phyloP scores from a whole-genome alignment of 2,888 invertebrate species.

The Eupeodes luniger region DNA sequence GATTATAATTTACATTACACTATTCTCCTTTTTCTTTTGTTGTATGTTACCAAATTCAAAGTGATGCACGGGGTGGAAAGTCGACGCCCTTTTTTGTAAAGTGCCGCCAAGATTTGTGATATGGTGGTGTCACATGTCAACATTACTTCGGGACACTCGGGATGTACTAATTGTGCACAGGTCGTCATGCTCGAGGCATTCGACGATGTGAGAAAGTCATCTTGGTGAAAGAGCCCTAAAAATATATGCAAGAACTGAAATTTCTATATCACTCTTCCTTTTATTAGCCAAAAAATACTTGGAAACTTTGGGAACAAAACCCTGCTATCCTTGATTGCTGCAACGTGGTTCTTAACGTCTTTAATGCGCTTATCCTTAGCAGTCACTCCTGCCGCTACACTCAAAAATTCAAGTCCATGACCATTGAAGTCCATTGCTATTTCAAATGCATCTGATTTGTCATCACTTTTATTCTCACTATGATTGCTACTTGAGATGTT shows the following conservation, averaged over 20 bases:
- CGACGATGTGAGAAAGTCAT: slow-evolving; percentile 80
- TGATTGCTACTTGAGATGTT: slow-evolving; percentile 78
- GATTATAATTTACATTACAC: not conserved
- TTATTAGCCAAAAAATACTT: slow-evolving; percentile 76
- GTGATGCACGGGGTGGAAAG: slow-evolving; percentile 85
- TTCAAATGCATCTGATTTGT: slow-evolving; percentile 78
- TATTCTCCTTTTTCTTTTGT: not conserved
- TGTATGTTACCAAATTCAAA: slow-evolving; percentile 79
- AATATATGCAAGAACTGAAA: not conserved
- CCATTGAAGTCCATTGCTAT: slow-evolving; percentile 80
- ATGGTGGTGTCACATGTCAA: slow-evolving; percentile 86
- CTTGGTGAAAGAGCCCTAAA: slow-evolving; percentile 81
- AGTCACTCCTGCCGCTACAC: slow-evolving; percentile 93
- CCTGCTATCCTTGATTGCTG: slow-evolving; percentile 81
- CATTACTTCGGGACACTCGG: slow-evolving; percentile 84
- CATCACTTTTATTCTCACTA: slow-evolving; percentile 77
- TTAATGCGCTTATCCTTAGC: slow-evolving; percentile 95
- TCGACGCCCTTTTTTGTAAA: slow-evolving; percentile 85
- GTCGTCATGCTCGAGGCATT: slow-evolving; percentile 79
- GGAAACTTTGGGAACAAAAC: slow-evolving; percentile 80
- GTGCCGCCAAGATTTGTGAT: slow-evolving; percentile 86
- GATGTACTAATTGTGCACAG: slow-evolving; percentile 84
- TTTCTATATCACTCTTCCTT: not conserved
- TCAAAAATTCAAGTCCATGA: slow-evolving; percentile 86
- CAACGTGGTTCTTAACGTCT: slow-evolving; percentile 89